phyloP scores from a whole-genome alignment of 2,888 invertebrate genomes.

The Linnaemya tessellans region DNA sequence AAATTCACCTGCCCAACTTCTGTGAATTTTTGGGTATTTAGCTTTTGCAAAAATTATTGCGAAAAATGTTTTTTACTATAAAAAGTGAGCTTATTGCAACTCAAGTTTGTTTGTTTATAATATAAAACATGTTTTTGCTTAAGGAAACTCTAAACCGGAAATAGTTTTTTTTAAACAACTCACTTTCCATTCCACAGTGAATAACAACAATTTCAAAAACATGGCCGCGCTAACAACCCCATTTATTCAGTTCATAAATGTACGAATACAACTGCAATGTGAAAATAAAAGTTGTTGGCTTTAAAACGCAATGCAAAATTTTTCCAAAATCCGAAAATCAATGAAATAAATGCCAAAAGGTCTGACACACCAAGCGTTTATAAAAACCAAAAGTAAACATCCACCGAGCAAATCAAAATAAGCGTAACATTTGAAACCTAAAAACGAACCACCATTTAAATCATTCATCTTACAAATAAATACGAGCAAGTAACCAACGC shows the following conservation, averaged over 20 bases:
- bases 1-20: too few species aligned
- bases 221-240: conserved; percentile 67
- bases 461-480: conserved; percentile 71
- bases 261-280: conserved; percentile 24
- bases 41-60: too few species aligned
- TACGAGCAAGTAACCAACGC: conserved; percentile 52
- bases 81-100: too few species aligned
- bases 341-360: conserved; percentile 47
- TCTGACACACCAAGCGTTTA: conserved; percentile 80
- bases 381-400: conserved; percentile 81
- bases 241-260: conserved; percentile 9
- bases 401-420: conserved; percentile 81
- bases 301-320: conserved; percentile 4
- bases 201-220: conserved; percentile 6
- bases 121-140: neutral
- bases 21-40: too few species aligned
- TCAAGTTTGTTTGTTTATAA: neutral
- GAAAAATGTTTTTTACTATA: too few species aligned
- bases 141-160: neutral
- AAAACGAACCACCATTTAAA: conserved; percentile 66
- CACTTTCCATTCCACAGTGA: neutral
- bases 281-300: neutral
- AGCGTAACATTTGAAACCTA: conserved; percentile 74
- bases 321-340: conserved; percentile 31
- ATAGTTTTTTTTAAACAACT: neutral